These are phyloP conservation scores for Pocillopora damicornis DNA, from an alignment of 64 coral and sea anemone genomes.

Conservation along the genomic window DNA sequence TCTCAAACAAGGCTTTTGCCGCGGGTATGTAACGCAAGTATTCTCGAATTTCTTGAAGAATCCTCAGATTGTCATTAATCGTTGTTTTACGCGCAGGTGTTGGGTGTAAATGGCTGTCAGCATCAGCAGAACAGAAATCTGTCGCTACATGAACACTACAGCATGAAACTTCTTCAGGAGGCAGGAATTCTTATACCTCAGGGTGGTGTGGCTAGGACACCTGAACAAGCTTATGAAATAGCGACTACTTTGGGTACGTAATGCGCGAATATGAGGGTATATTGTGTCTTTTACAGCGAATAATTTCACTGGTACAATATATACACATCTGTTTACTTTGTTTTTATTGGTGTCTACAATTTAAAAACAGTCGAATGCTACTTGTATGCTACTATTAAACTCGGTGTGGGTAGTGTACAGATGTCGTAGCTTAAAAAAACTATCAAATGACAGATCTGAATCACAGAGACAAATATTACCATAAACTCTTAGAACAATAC, in stretches of 20 bases:
- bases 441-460: no score
- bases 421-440: no score
- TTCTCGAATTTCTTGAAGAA: background rate
- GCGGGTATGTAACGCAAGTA: constrained; percentile 36
- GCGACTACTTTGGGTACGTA: constrained; percentile 75
- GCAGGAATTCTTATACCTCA: constrained; percentile 90
- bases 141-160: constrained; percentile 90
- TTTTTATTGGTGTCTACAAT: no score
- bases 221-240: constrained; percentile 96
- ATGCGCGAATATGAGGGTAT: background rate
- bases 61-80: background rate
- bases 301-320: no score
- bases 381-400: no score
- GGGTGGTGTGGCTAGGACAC: constrained; percentile 79
- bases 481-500: no score
- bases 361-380: no score
- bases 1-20: constrained; percentile 55
- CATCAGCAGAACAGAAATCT: constrained; percentile 74
- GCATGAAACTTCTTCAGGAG: constrained; percentile 96
- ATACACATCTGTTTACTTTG: no score
- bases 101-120: constrained; percentile 61
- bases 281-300: background rate
- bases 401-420: no score
- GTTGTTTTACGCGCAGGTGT: constrained; percentile 40
- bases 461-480: no score